A percentile compares a stretch with the other conserved stretches of the same genome.
Conservation (phyloP, 2,113 vertebrate species). For the Alexandromys fortis region DNA sequence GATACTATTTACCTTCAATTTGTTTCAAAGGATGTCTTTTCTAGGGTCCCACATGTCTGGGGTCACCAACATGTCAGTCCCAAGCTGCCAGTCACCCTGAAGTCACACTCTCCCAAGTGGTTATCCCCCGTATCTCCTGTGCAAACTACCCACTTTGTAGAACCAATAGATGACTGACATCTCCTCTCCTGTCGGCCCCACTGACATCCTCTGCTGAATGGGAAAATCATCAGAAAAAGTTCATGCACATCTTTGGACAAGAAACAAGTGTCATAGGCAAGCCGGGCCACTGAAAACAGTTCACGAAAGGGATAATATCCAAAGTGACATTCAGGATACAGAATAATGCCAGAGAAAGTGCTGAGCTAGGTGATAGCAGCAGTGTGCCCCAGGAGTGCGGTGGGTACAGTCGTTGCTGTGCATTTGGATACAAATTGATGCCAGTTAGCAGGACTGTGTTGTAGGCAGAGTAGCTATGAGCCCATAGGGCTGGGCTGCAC, state of each 20-base stretch:
- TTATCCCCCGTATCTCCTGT: accelerated
- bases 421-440: not conserved
- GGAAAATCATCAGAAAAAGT: not conserved
- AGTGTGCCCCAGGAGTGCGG: not conserved
- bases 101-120: not conserved
- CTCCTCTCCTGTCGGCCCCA: not conserved
- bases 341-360: not conserved
- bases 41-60: not conserved
- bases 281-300: not conserved
- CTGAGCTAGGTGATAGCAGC: not conserved
- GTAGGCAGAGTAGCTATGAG: not conserved
- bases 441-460: not conserved
- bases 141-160: not conserved
- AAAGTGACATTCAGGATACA: not conserved
- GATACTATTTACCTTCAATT: not conserved
- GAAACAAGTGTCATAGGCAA: not conserved
- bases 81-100: not conserved
- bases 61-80: not conserved
- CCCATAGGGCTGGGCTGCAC: not conserved
- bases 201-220: not conserved
- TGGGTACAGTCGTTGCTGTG: not conserved
- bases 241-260: not conserved
- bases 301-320: not conserved
- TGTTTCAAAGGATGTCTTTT: not conserved
- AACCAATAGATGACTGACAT: not conserved